These are phyloP conservation scores for Tragelaphus oryx DNA, from an alignment of 2,797 vertebrate genomes.

Conservation along the genomic window DNA sequence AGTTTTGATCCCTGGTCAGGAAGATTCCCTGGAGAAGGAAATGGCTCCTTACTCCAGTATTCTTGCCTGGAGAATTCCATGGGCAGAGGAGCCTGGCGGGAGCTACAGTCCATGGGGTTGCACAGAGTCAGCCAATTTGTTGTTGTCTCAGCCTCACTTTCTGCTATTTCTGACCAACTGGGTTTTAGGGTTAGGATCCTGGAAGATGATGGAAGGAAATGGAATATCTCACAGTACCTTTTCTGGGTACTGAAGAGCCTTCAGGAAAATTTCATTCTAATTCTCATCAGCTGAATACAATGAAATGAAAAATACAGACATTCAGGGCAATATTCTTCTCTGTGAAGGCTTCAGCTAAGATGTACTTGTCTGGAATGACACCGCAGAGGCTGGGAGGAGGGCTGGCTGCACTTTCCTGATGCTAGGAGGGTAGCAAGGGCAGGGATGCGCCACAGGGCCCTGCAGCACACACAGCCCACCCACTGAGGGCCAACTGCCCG, in stretches of 20 bases:
- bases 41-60: background rate
- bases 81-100: background rate
- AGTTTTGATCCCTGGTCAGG: background rate
- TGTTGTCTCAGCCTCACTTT: background rate
- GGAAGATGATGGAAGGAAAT: constrained; percentile 4
- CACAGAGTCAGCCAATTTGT: background rate
- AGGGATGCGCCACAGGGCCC: background rate
- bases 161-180: background rate
- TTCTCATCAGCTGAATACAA: background rate
- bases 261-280: background rate
- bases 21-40: background rate
- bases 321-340: background rate
- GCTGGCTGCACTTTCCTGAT: background rate
- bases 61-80: background rate
- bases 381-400: background rate
- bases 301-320: background rate
- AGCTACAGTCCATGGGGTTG: background rate
- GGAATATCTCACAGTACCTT: background rate
- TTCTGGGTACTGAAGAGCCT: background rate
- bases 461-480: background rate
- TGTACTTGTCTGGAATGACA: background rate
- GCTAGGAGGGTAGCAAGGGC: background rate
- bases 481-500: background rate
- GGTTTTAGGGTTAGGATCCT: background rate
- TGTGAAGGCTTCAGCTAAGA: background rate